Evolutionary conservation across 2,888 invertebrate genomes (phyloP).

Genomic region (Theretra japonica): DNA sequence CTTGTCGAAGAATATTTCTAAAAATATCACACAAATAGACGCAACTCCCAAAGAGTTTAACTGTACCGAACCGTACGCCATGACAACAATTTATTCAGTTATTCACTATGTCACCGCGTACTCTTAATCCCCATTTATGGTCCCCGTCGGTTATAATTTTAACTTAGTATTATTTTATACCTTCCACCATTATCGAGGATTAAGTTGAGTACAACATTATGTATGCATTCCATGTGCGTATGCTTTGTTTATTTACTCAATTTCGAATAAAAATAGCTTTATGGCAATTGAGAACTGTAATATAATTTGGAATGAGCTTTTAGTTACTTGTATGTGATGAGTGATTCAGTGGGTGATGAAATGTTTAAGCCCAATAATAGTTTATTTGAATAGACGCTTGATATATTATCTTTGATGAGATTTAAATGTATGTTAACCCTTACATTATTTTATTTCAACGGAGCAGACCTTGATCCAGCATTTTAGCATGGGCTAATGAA

Average conservation of each 20-base stretch:
- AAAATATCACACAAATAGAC: not conserved
- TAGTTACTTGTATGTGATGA: too few relatives aligned
- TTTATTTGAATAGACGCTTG: too few relatives aligned
- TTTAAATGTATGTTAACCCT: too few relatives aligned
- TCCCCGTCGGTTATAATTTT: conserved; percentile 64
- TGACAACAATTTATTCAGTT: conserved; percentile 49
- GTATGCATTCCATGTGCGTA: conserved; percentile 62
- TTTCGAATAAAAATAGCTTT: conserved; percentile 2
- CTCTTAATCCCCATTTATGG: conserved; percentile 71
- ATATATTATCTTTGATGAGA: too few relatives aligned
- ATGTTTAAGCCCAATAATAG: too few relatives aligned
- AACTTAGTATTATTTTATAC: conserved; percentile 73
- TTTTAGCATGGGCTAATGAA: too few relatives aligned
- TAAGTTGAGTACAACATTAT: conserved; percentile 63
- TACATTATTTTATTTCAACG: too few relatives aligned
- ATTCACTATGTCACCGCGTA: conserved; percentile 66
- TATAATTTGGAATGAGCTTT: too few relatives aligned
- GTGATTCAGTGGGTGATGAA: too few relatives aligned
- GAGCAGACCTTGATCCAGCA: too few relatives aligned
- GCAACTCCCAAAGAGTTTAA: conserved; percentile 4
- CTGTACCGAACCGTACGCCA: conserved; percentile 1
- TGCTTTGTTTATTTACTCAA: conserved; percentile 13
- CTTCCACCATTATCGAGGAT: conserved; percentile 64
- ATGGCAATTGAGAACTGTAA: not conserved
- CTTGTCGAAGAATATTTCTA: too few relatives aligned